A percentile compares a stretch with the other conserved stretches of the same genome.
Conservation (phyloP, 2,113 vertebrate genomes). For the Etheostoma cragini region DNA sequence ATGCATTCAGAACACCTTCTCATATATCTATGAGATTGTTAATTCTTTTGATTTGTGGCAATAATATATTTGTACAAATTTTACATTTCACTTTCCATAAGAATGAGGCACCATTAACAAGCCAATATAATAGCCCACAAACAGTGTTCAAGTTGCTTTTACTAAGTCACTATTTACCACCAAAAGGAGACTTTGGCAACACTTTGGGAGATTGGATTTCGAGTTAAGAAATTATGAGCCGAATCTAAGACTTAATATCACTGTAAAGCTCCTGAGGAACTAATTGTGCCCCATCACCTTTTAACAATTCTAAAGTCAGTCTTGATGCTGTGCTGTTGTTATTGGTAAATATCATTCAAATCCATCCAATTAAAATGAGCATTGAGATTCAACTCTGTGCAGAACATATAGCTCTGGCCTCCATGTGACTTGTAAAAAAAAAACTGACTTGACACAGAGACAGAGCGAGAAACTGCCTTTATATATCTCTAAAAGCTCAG, state of each 20-base stretch:
- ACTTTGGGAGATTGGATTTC: background rate
- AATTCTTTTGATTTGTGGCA: too few species aligned
- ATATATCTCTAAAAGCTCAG: conserved; percentile 44
- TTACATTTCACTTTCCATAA: background rate
- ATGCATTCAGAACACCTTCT: too few species aligned
- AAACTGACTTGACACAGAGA: conserved; percentile 29
- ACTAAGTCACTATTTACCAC: background rate
- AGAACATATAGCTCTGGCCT: conserved; percentile 40
- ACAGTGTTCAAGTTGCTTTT: background rate
- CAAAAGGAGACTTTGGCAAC: background rate
- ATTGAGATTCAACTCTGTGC: conserved; percentile 15
- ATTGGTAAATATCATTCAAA: conserved; percentile 29
- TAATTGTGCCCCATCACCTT: background rate
- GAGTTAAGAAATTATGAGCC: background rate
- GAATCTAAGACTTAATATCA: background rate
- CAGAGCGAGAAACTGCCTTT: conserved; percentile 16
- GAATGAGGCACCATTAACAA: too few species aligned
- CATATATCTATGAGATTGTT: too few species aligned
- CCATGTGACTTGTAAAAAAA: conserved; percentile 16
- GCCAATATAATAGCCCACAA: background rate
- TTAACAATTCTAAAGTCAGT: conserved; percentile 22
- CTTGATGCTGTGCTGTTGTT: conserved; percentile 25
- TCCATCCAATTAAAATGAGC: conserved; percentile 29
- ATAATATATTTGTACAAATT: too few species aligned
- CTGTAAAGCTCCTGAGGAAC: conserved; percentile 4